These are phyloP conservation scores for Tauraco hartlaubi DNA, from an alignment of 2,797 vertebrate species.

Conservation along the genomic window DNA sequence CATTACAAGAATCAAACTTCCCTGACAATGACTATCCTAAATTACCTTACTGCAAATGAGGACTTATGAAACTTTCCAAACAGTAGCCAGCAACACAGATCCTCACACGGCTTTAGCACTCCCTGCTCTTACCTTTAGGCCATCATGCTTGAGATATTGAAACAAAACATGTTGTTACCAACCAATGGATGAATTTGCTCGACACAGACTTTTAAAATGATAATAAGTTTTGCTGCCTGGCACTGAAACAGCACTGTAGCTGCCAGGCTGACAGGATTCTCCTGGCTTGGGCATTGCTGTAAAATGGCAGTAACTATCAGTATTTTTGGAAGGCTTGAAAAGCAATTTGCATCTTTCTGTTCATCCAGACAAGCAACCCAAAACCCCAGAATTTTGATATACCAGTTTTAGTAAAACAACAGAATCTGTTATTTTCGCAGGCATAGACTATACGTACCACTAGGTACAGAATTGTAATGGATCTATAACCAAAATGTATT, in stretches of 20 bases:
- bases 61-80: background rate
- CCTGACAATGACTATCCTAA: background rate
- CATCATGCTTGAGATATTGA: background rate
- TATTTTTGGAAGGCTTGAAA: background rate
- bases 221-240: background rate
- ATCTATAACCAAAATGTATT: background rate
- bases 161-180: background rate
- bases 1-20: background rate
- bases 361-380: background rate
- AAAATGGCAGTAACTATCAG: background rate
- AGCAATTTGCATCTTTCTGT: background rate
- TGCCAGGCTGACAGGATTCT: background rate
- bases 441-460: rapidly evolving
- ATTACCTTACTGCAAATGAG: background rate
- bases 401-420: background rate
- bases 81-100: background rate
- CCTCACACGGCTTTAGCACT: background rate
- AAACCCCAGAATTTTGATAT: background rate
- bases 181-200: background rate
- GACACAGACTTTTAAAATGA: background rate
- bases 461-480: background rate
- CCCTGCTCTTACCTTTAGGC: background rate
- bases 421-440: background rate
- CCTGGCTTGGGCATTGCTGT: background rate
- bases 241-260: background rate